Evolutionary conservation across 2,888 invertebrate species (phyloP), one percentile per base, ranked within the genome.

Genomic region (Rhaphigaster nebulosa): DNA sequence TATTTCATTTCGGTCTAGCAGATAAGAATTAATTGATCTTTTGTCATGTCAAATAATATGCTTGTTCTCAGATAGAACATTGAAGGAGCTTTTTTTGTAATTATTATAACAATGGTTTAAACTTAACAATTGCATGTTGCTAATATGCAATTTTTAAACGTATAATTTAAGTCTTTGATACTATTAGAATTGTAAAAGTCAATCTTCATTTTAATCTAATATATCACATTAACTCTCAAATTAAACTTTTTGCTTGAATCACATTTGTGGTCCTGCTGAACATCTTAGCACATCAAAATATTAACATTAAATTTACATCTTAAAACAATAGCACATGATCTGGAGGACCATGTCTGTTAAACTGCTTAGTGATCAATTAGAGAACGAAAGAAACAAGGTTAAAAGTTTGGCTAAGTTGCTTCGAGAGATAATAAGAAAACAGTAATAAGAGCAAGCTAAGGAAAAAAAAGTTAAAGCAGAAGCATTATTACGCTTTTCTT

Each of bases 401-500:
- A 60, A 60, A 60, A 1, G 18, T 45, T 45, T 26, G 41, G 80
- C 80, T 80, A 26, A 26, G 26, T 76, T 76, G 76, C 38, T 38
- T 76, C 3, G 38, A 76, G 76, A 38, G 15, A 34, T 34, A 29
- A 65, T 12, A 26, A 65, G 10, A 23, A 54, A 13, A 54, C 4
- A 18, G 15, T 23, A 20, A 41, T 41, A 80, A 10, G 18, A 76
- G 76, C 29, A 76, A 20, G 18, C 41, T 26, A 23, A 80, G 38
- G 41, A 80, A 80, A 41, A 41, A 80, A 80, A 38, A 45, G 10
- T 41, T 41, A 18, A 29, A 41, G 26, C 23, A 45, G 41, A 80
- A 80, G 41, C 80, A 80, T 80, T 80, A 80, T 26, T 80, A 45
- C 80, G 80, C 80, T 80, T 80, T 80, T 80, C 80, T 80, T 80